phyloP scores from a whole-genome alignment of 2,888 invertebrate species.

The Altica lythri region DNA sequence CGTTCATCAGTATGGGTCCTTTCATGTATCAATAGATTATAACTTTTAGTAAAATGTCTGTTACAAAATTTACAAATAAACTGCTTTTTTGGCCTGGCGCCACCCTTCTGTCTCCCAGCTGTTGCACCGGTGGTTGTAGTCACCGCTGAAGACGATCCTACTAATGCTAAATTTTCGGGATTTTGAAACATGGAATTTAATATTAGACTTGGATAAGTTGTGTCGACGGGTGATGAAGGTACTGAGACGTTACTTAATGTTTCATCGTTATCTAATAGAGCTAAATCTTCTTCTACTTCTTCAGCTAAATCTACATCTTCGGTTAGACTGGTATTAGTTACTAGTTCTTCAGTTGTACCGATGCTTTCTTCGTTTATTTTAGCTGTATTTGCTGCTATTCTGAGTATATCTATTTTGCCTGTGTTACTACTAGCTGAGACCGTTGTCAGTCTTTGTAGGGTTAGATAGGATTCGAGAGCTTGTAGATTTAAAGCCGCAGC shows the following conservation, averaged over 20 bases:
- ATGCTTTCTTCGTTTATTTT: constrained; percentile 53
- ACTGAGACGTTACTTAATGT: constrained; percentile 59
- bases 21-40: constrained; percentile 96
- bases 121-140: constrained; percentile 59
- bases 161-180: constrained; percentile 60
- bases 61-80: constrained; percentile 98
- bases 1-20: constrained; percentile 97
- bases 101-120: constrained; percentile 51
- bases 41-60: constrained; percentile 96
- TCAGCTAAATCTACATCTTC: constrained; percentile 72
- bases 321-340: constrained; percentile 52
- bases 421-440: constrained; percentile 61
- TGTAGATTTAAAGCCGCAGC: constrained; percentile 84
- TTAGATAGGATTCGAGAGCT: constrained; percentile 84
- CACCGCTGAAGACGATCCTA: constrained; percentile 53
- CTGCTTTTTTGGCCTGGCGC: constrained; percentile 72
- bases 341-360: constrained; percentile 45
- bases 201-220: constrained; percentile 71
- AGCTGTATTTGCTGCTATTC: constrained; percentile 62
- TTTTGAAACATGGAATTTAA: constrained; percentile 71
- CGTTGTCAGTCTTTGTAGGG: constrained; percentile 77
- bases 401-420: constrained; percentile 68
- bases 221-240: constrained; percentile 66
- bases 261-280: constrained; percentile 76
- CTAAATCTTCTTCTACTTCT: constrained; percentile 75